phyloP scores from a whole-genome alignment of 2,797 vertebrate species.

The Chelmon rostratus region DNA sequence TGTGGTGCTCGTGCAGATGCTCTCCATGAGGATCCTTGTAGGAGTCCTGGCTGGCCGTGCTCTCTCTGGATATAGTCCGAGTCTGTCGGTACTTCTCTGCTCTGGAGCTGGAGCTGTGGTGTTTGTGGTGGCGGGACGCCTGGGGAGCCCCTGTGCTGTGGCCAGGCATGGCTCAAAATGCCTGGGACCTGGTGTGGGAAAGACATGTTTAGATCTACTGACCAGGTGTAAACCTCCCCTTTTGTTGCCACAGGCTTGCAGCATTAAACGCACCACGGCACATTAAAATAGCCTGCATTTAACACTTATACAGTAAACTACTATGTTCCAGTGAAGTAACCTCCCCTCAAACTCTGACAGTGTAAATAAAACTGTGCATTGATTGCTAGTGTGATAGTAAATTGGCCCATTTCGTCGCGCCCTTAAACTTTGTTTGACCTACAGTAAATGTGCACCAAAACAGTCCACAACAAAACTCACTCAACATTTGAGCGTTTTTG shows the following conservation, averaged over 20 bases:
- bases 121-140: constrained; percentile 74
- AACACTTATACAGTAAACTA: background rate
- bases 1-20: constrained; percentile 52
- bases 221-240: background rate
- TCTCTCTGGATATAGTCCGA: constrained; percentile 72
- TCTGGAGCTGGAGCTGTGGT: constrained; percentile 67
- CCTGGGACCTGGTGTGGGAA: constrained; percentile 83
- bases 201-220: constrained; percentile 32
- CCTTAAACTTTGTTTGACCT: constrained; percentile 29
- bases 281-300: background rate
- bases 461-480: background rate
- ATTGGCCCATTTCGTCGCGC: constrained; percentile 28
- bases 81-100: constrained; percentile 75
- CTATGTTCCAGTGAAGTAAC: background rate
- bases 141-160: constrained; percentile 85
- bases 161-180: constrained; percentile 92
- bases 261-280: constrained; percentile 4
- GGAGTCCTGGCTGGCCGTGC: constrained; percentile 82
- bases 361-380: constrained; percentile 52
- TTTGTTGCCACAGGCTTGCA: constrained; percentile 17
- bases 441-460: constrained; percentile 3
- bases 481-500: background rate
- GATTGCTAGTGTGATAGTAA: constrained; percentile 41
- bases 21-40: constrained; percentile 74
- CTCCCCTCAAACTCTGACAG: background rate